Base-by-base conservation (phyloP, 2,113 vertebrate genomes). In the Ailurus styani region DNA sequence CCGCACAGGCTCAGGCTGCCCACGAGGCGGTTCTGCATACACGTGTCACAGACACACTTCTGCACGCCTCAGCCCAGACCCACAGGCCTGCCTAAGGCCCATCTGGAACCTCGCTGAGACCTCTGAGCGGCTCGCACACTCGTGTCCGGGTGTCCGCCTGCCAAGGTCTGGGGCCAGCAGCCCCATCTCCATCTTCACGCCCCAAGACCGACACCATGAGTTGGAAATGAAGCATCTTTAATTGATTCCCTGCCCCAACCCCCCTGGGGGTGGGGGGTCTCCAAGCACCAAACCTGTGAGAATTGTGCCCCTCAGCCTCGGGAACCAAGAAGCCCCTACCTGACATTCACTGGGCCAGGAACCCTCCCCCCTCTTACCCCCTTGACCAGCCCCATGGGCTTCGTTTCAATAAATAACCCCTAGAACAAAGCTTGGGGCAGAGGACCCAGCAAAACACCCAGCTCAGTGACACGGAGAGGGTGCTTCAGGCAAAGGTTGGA, bases 391-490 rank as follows among this genome's bases (percentile, higher is more conserved):
- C 78, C 79, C 29, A 6, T 34, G 25, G 4, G 42, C 52, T 93
- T 91, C 50, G 73, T 75, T 73, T 95, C 94, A 98, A 98, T 98
- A 98, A 98, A 98, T 97, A 97, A 90, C 62, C 84, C 93, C 95
- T 27, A 90, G 29, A 84, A 77, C 75, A 54, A 40, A 77, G 60
- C 66, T 52, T 37, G 14, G 86, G 93, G 82, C 55, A 31, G 45
- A 40, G 42, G 64, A 45, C 23, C 83, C 6, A 2, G 42, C 5
- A 34, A 54, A 73, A 55, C 37, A 5, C 21, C 47, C 3, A 66
- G 81, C 25, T 82, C 25, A 37, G 52, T 7, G 13, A n/a, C 62
- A 73, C 9, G 57, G 7, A n/a, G n/a, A 47, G 40, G 18, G 31
- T 23, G 13, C 90, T 55, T 40, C 10, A 2, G 11, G 50, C 8